phyloP scores from a whole-genome alignment of 1,140 invertebrate species.

The Neuroterus valhalla region DNA sequence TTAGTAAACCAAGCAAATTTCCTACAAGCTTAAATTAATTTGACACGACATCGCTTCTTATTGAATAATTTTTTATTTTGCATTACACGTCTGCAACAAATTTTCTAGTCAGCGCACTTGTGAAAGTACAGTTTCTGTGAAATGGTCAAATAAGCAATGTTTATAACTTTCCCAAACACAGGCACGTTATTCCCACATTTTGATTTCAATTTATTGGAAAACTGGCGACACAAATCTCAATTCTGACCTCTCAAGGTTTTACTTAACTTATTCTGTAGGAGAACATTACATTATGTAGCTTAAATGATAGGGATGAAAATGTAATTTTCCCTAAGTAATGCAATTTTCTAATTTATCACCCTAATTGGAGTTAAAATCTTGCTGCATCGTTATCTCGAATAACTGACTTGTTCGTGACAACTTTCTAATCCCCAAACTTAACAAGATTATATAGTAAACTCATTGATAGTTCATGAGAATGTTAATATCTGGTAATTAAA shows the following conservation, averaged over 20 bases:
- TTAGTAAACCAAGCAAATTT: too few species aligned
- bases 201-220: background rate
- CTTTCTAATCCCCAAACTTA: background rate
- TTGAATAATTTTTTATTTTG: background rate
- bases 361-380: background rate
- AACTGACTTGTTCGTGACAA: slow-evolving; percentile 11
- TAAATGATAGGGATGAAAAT: too few species aligned
- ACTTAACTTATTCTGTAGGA: too few species aligned
- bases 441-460: background rate
- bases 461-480: slow-evolving; percentile 17
- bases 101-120: background rate
- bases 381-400: background rate
- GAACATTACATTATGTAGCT: too few species aligned
- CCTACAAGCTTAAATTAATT: too few species aligned
- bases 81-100: background rate
- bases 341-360: background rate
- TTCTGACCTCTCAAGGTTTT: too few species aligned
- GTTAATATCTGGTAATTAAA: slow-evolving; percentile 8
- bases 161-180: background rate
- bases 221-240: too few species aligned
- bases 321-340: background rate
- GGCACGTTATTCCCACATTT: background rate
- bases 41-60: background rate
- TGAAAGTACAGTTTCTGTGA: background rate
- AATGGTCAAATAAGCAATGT: background rate